Conservation (phyloP, 1,140 invertebrate genomes). For the Palaemon carinicauda region DNA sequence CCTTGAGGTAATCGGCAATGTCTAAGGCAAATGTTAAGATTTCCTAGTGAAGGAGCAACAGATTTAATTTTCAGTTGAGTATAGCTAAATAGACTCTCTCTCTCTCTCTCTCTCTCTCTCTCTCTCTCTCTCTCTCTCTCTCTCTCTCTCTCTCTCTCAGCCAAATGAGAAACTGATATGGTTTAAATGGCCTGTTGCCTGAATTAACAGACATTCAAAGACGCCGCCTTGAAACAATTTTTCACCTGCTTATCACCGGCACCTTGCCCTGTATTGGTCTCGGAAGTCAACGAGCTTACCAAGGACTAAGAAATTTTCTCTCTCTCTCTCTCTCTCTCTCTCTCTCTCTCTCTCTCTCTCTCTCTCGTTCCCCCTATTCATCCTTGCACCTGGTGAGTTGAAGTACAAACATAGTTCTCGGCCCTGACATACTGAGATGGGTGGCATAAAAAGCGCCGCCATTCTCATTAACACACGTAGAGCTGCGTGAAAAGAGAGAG, state of each 20-base stretch:
- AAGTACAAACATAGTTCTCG: too few relatives aligned
- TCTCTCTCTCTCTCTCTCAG: neutral
- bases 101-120: neutral
- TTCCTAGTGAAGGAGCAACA: too few relatives aligned
- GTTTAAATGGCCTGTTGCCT: neutral
- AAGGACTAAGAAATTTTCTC: neutral
- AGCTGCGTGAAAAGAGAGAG: too few relatives aligned
- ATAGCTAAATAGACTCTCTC: neutral
- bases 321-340: neutral
- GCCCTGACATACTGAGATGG: too few relatives aligned
- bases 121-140: slow-evolving; percentile 5
- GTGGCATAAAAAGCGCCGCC: too few relatives aligned
- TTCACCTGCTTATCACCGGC: neutral
- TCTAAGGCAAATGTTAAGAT: too few relatives aligned
- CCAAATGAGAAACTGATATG: too few relatives aligned
- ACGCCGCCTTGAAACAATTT: neutral
- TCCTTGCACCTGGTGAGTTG: neutral
- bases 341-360: neutral
- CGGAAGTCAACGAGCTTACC: too few relatives aligned
- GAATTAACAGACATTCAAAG: too few relatives aligned
- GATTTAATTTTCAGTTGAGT: too few relatives aligned
- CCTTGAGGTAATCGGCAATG: too few relatives aligned
- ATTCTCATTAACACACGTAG: too few relatives aligned
- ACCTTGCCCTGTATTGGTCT: neutral
- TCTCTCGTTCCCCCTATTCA: neutral